Percentiles rank a stretch among this genome's conserved stretches.
Evolutionary conservation across 2,113 vertebrate species (phyloP).

Genomic region (Tapirus terrestris): DNA sequence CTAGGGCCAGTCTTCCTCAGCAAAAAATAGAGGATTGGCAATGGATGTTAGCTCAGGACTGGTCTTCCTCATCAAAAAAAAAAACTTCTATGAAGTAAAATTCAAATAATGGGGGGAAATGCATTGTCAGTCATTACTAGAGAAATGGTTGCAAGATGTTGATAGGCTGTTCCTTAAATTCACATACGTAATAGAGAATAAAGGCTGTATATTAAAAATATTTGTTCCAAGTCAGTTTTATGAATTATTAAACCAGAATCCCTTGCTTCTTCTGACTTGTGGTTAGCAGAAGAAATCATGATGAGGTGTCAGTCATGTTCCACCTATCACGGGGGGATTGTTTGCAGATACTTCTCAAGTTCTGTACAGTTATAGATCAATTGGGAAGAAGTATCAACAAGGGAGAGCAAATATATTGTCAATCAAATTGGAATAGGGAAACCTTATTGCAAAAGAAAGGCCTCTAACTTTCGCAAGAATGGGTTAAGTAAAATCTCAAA

Average conservation of each 20-base stretch:
- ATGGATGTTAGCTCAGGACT: too few relatives aligned
- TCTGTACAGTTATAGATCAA: neutral
- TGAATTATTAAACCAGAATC: neutral
- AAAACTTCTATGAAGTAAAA: neutral
- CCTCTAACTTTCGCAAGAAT: neutral
- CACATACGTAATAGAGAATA: neutral
- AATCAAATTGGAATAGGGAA: neutral
- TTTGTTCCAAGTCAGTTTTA: neutral
- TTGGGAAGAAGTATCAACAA: neutral
- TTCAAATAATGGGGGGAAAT: conserved; percentile 10
- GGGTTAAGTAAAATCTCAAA: neutral
- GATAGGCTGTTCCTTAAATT: neutral
- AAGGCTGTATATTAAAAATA: conserved; percentile 2
- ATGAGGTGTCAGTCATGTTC: neutral
- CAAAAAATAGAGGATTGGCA: too few relatives aligned
- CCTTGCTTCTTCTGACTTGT: neutral
- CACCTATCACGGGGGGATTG: neutral
- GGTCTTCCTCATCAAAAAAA: too few relatives aligned
- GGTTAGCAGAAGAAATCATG: neutral
- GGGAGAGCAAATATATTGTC: neutral
- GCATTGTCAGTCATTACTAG: neutral
- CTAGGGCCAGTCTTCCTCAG: too few relatives aligned
- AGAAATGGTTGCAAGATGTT: neutral
- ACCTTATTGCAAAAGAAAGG: neutral
- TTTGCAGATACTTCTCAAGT: neutral